Evolutionary conservation across 2,888 invertebrate species (phyloP).

Genomic region (Argyra leucocephala): DNA sequence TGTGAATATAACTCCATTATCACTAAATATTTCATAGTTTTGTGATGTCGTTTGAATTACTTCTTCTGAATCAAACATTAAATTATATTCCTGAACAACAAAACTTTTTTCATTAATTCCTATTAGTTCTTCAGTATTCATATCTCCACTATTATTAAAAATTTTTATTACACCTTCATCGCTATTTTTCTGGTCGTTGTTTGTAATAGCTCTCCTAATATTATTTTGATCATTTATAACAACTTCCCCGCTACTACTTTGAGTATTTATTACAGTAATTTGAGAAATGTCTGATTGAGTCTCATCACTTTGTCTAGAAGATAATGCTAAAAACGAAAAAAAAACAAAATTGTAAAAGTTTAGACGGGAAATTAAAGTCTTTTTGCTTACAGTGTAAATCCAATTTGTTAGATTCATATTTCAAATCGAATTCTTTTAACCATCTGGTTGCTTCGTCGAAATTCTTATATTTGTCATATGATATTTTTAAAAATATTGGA

Average conservation of each 20-base stretch:
- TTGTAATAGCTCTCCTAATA: too few relatives aligned
- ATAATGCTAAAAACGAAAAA: background rate
- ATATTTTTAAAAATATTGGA: background rate
- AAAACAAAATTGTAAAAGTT: too few relatives aligned
- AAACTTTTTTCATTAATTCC: background rate
- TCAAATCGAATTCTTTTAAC: background rate
- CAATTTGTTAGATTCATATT: background rate
- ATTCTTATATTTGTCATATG: background rate
- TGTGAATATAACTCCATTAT: background rate
- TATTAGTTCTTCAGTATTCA: background rate
- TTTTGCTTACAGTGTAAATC: too few relatives aligned
- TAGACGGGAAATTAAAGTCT: too few relatives aligned
- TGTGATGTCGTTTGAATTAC: background rate
- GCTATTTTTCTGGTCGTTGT: too few relatives aligned
- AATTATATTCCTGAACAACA: background rate
- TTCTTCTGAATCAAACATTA: background rate
- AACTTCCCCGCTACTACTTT: background rate
- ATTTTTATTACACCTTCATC: too few relatives aligned
- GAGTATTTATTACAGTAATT: background rate
- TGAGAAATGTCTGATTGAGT: background rate
- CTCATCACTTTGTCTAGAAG: background rate
- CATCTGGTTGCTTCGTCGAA: background rate
- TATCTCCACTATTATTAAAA: too few relatives aligned
- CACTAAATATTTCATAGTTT: background rate
- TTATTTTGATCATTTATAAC: background rate